Conservation (phyloP, 2,797 vertebrate genomes). For the Poeciliopsis paucimaculata region DNA sequence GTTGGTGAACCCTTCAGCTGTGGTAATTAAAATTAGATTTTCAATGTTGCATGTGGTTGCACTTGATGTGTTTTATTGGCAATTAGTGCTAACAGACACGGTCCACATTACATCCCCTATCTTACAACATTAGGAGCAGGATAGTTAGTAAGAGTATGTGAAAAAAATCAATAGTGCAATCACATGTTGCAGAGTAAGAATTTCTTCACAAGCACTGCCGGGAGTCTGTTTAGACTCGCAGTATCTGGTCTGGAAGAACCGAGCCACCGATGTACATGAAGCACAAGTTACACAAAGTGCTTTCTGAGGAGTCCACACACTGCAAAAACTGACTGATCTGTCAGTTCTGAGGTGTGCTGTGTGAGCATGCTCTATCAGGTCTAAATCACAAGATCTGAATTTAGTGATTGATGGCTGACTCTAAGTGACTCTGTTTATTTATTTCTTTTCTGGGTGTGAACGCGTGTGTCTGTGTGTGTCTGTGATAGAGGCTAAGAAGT, state of each 20-base stretch:
- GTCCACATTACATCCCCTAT: constrained; percentile 10
- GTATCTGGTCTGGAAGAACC: constrained; percentile 6
- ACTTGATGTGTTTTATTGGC: background rate
- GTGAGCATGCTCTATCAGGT: background rate
- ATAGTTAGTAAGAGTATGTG: background rate
- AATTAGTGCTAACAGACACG: background rate
- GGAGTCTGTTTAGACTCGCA: constrained; percentile 5
- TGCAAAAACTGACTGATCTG: background rate
- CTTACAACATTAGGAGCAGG: constrained; percentile 1
- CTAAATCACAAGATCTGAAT: background rate
- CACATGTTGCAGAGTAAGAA: constrained; percentile 25
- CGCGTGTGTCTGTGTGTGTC: constrained; percentile 12
- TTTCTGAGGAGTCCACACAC: background rate
- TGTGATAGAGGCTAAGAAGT: constrained; percentile 16
- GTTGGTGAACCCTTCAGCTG: background rate
- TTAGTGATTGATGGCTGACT: background rate
- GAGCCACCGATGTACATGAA: background rate
- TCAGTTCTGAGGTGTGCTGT: background rate
- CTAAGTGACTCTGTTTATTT: background rate
- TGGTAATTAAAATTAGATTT: constrained; percentile 13
- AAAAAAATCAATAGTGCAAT: constrained; percentile 40
- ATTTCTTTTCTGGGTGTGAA: background rate
- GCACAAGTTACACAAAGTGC: constrained; percentile 4
- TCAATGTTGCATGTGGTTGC: background rate
- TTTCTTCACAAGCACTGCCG: constrained; percentile 22